Base-by-base conservation (phyloP, 2,113 vertebrate genomes). In the Chinchilla lanigera region DNA sequence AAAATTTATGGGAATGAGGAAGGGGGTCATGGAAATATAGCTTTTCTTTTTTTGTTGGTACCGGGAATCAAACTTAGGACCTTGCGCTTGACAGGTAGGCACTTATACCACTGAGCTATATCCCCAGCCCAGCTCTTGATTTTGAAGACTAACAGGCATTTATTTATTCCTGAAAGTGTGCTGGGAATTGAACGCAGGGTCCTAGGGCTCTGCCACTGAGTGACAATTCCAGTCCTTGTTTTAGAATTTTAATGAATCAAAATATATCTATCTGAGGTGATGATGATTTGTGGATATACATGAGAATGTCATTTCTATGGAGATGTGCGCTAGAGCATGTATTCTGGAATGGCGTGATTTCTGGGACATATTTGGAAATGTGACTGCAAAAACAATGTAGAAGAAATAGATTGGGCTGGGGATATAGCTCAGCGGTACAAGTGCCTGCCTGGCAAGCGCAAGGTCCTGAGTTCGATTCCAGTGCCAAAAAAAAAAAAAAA, bases 231-330 rank as follows among this genome's bases (percentile, higher is more conserved):
- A 54, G 47, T 13, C 14, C 52, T 7, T n/a, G 19, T 35, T 47
- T 90, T 35, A 95, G 73, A 77, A 63, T 94, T 89, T 82, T 93
- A 87, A 67, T 54, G 56, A 90, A 63, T 67, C 12, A 56, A 65
- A 91, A 89, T 28, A 35, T 78, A 7, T 80, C 17, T 16, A 61
- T 82, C 88, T 77, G 71, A 24, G 19, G 20, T 9, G 26, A 35
- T 33, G 33, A 19, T 26, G 28, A 63, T 47, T 80, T 88, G 24
- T 81, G n/a, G 56, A 85, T 54, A 69, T 19, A 5, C 10, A 78
- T 19, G 67, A 95, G 60, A 41, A 65, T 56, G 30, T 82, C 83
- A 87, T 58, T 78, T 91, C 60, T 90, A 63, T 47, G 75, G 30
- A 69, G 54, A 11, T 14, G 12, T 7, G 6, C 69, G 58, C 35